Conservation (phyloP, 2,888 invertebrate species). For the Monochamus alternatus region DNA sequence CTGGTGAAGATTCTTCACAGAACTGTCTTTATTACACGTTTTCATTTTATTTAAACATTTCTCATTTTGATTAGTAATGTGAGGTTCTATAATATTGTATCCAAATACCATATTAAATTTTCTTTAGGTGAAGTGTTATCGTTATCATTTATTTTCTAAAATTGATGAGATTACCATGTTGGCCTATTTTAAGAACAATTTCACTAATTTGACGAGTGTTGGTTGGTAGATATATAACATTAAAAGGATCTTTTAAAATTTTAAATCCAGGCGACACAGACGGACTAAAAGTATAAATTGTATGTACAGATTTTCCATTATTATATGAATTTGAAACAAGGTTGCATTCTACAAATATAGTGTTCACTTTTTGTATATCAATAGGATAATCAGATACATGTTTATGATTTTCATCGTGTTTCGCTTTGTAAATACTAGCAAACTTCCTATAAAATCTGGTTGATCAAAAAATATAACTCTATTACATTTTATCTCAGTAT, state of each 20-base stretch:
- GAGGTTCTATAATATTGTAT: background rate
- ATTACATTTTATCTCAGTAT: background rate
- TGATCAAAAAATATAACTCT: too few species aligned
- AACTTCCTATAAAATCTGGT: too few species aligned
- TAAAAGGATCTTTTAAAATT: background rate
- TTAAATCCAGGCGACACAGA: background rate
- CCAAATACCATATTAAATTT: background rate
- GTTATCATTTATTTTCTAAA: slow-evolving; percentile 1
- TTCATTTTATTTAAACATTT: background rate
- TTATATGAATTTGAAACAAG: background rate
- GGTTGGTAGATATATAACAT: background rate
- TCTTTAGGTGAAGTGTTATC: slow-evolving; percentile 2
- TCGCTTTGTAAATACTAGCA: too few species aligned
- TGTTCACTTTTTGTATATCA: too few species aligned
- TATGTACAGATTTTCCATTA: background rate
- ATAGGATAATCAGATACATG: background rate
- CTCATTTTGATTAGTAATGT: background rate
- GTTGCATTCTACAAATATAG: background rate
- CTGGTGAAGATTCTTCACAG: background rate
- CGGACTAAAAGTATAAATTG: background rate
- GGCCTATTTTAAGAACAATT: background rate
- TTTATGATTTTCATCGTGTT: background rate
- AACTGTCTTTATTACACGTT: background rate
- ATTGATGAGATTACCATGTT: background rate
- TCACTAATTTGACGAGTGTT: background rate